phyloP scores from a whole-genome alignment of 1,140 invertebrate species.

The Eciton burchellii region DNA sequence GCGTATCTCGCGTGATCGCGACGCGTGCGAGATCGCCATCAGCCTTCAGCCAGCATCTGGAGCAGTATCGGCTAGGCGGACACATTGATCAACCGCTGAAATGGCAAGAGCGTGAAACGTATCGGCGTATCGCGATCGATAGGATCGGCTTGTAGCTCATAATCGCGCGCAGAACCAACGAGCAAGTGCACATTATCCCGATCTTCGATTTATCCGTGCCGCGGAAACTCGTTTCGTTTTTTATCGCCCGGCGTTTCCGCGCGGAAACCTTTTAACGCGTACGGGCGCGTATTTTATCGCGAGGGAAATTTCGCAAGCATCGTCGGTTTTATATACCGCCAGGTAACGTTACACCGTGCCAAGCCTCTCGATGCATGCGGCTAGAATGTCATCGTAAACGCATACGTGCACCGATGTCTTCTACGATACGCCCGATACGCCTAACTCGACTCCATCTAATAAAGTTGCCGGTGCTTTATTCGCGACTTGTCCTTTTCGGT shows the following conservation, averaged over 20 bases:
- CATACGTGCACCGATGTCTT: neutral
- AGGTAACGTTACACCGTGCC: neutral
- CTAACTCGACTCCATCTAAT: slow-evolving; percentile 24
- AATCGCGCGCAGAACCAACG: neutral
- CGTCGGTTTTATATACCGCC: neutral
- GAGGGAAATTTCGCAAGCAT: neutral
- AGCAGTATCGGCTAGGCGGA: slow-evolving; percentile 39
- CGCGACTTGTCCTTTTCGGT: slow-evolving; percentile 27
- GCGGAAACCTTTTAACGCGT: neutral
- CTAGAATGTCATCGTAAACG: slow-evolving; percentile 35
- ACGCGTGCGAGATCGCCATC: slow-evolving; percentile 25
- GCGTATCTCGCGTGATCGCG: neutral
- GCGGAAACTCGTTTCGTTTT: neutral
- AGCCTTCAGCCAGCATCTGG: slow-evolving; percentile 36
- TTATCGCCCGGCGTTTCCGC: neutral
- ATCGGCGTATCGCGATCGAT: slow-evolving; percentile 66
- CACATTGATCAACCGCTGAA: slow-evolving; percentile 65
- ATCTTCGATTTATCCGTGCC: slow-evolving; percentile 4
- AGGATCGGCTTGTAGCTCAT: slow-evolving; percentile 68
- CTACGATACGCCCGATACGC: neutral
- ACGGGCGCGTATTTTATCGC: neutral
- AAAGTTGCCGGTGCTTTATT: slow-evolving; percentile 42
- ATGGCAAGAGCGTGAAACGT: slow-evolving; percentile 70
- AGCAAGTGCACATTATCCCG: neutral
- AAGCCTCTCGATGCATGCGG: neutral